phyloP scores from a whole-genome alignment of 2,113 vertebrate species.

The Paralichthys olivaceus region DNA sequence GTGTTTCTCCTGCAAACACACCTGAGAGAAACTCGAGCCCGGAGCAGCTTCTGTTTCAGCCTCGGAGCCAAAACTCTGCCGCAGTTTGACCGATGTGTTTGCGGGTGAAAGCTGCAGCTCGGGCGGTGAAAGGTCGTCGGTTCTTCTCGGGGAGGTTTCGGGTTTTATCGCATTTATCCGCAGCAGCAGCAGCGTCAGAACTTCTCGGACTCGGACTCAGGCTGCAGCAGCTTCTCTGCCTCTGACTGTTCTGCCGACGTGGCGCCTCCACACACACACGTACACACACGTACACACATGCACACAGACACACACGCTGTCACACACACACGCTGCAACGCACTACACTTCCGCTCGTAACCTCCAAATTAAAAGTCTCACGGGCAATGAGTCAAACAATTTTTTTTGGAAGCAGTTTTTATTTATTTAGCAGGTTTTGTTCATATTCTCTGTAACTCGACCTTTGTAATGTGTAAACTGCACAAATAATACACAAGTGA shows the following conservation, averaged over 20 bases:
- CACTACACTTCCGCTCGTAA: conserved; percentile 17
- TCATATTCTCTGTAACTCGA: too few species aligned
- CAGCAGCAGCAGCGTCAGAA: conserved; percentile 12
- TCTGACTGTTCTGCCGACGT: conserved; percentile 78
- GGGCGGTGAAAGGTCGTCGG: not conserved
- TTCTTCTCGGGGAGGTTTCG: not conserved
- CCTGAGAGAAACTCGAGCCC: conserved; percentile 57
- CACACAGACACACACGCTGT: not conserved
- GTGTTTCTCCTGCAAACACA: conserved; percentile 46
- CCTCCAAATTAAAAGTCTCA: conserved; percentile 56
- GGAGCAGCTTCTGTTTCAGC: conserved; percentile 35
- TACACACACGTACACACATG: conserved; percentile 4
- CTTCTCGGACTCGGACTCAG: conserved; percentile 17
- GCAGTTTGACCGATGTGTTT: not conserved
- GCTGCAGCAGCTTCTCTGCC: conserved; percentile 12
- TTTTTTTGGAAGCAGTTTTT: too few species aligned
- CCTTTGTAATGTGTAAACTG: too few species aligned
- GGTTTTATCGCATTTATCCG: not conserved
- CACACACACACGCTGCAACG: not conserved
- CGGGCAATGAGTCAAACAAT: not conserved
- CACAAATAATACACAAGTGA: too few species aligned
- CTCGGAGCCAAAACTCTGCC: not conserved
- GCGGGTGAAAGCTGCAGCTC: not conserved
- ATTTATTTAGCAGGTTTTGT: too few species aligned
- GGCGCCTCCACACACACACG: conserved; percentile 61